Evolutionary conservation across 2,888 invertebrate species (phyloP).

Genomic region (Cheilosia urbana): DNA sequence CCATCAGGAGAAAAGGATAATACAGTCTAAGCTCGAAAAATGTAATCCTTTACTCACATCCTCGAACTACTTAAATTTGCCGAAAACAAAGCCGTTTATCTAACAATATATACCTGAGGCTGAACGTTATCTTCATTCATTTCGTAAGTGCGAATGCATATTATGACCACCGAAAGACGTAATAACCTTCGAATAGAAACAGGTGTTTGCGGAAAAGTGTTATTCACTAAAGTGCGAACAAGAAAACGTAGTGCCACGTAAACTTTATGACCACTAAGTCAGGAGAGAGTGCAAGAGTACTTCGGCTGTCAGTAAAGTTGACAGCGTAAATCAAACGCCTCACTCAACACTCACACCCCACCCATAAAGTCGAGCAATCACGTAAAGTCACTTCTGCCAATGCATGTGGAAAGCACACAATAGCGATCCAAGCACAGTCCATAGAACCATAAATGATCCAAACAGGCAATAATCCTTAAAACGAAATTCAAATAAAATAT

Average conservation of each 20-base stretch:
- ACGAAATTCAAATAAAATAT: conserved; percentile 47
- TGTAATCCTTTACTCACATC: too few species aligned
- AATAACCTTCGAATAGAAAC: conserved; percentile 5
- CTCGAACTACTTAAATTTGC: not conserved
- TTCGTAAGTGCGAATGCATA: not conserved
- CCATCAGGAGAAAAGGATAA: too few species aligned
- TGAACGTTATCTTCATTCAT: conserved; percentile 12
- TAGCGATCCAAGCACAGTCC: conserved; percentile 12
- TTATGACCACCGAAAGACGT: conserved; percentile 2
- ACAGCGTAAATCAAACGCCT: conserved; percentile 3
- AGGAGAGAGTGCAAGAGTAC: not conserved
- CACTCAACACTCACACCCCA: not conserved
- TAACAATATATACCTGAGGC: conserved; percentile 6
- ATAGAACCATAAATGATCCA: conserved; percentile 35
- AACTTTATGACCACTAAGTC: conserved; percentile 17
- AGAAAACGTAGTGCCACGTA: not conserved
- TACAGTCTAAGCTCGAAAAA: too few species aligned
- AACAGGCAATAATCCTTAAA: conserved; percentile 63
- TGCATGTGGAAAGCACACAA: conserved; percentile 5
- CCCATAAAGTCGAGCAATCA: conserved; percentile 45
- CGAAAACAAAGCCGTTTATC: conserved; percentile 16
- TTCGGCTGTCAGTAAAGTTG: not conserved
- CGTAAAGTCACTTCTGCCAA: conserved; percentile 32
- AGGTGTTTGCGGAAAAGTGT: conserved; percentile 3
- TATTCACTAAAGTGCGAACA: not conserved